Conservation (phyloP, 2,888 invertebrate genomes). For the Scaptomyza polygonia region DNA sequence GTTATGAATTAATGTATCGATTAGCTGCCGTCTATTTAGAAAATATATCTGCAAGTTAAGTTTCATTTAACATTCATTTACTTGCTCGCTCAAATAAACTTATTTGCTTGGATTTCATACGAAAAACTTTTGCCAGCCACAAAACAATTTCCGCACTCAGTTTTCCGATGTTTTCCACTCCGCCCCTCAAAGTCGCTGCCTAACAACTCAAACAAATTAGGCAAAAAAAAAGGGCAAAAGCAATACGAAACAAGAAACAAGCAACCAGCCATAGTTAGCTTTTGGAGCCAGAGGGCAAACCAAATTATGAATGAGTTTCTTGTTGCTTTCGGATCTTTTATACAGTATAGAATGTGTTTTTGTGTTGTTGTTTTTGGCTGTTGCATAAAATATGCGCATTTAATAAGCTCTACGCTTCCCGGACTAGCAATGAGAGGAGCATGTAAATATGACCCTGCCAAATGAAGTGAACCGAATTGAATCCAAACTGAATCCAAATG, state of each 20-base stretch:
- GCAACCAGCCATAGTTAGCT: constrained; percentile 22
- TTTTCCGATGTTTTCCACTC: constrained; percentile 18
- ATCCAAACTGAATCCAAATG: constrained; percentile 13
- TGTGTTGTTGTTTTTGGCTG: too few relatives aligned
- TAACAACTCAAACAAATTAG: constrained; percentile 71
- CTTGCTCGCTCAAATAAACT: constrained; percentile 52
- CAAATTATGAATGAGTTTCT: constrained; percentile 61
- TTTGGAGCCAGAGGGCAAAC: constrained; percentile 36
- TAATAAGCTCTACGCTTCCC: constrained; percentile 55
- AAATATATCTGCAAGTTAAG: constrained; percentile 51
- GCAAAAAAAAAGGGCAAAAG: constrained; percentile 37
- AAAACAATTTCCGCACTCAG: constrained; percentile 68
- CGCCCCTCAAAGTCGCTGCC: constrained; percentile 25
- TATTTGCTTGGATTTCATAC: constrained; percentile 66
- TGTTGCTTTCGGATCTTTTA: constrained; percentile 35
- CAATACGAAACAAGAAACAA: constrained; percentile 23
- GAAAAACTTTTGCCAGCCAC: constrained; percentile 71
- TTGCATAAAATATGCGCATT: constrained; percentile 77
- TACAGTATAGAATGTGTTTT: too few relatives aligned
- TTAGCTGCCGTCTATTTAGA: constrained; percentile 43
- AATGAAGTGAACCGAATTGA: constrained; percentile 20
- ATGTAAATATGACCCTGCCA: constrained; percentile 52
- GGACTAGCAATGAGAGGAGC: constrained; percentile 36
- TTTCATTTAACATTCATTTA: constrained; percentile 73
- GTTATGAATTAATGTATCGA: constrained; percentile 60